Evolutionary conservation across 64 coral and sea anemone species (phyloP).

Genomic region (Orbicella faveolata): DNA sequence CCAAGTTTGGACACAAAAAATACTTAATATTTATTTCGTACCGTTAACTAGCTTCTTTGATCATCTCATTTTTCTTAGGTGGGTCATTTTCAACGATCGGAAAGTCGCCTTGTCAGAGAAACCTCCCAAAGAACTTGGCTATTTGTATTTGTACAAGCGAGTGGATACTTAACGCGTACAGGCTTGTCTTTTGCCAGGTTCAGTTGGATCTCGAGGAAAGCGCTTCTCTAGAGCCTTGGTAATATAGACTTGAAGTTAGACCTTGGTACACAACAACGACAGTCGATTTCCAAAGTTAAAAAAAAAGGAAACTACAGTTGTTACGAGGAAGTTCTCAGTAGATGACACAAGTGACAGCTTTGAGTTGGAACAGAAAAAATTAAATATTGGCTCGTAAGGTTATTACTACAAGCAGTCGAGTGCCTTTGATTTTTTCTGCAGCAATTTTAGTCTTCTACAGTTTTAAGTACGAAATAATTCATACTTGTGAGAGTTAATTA

Average conservation of each 20-base stretch:
- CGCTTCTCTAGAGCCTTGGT: background rate
- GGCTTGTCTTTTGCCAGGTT: background rate
- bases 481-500: too few relatives aligned
- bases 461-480: too few relatives aligned
- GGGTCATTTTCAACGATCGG: slow-evolving; percentile 97
- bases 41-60: background rate
- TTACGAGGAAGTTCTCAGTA: background rate
- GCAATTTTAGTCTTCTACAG: too few relatives aligned
- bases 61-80: slow-evolving; percentile 44
- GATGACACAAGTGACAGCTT: background rate
- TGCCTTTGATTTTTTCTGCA: too few relatives aligned
- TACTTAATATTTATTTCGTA: background rate
- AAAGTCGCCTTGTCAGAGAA: slow-evolving; percentile 96
- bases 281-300: background rate
- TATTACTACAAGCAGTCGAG: background rate
- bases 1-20: too few relatives aligned
- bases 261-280: too few relatives aligned
- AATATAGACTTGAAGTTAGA: background rate
- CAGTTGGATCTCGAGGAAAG: background rate
- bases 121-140: slow-evolving; percentile 83
- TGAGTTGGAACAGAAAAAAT: background rate
- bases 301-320: background rate
- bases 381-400: background rate
- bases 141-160: slow-evolving; percentile 88
- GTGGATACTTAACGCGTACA: background rate